These are phyloP conservation scores for Cydia pomonella DNA, from an alignment of 1,140 invertebrate genomes.

Conservation along the genomic window DNA sequence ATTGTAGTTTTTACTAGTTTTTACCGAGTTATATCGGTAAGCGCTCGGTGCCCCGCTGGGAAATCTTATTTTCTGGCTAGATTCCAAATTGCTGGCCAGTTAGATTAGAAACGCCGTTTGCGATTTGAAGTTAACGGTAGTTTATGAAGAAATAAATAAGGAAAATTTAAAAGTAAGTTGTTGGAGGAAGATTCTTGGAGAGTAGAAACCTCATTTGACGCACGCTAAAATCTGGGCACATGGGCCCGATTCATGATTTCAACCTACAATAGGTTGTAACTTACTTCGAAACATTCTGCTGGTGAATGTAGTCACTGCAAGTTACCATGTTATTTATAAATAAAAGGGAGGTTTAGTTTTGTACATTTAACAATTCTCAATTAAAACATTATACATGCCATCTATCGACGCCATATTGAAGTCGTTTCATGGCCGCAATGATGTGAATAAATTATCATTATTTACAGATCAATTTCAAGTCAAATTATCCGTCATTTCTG, in stretches of 20 bases:
- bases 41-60: conserved; percentile 24
- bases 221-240: no score
- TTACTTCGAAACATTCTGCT: no score
- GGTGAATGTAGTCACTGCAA: no score
- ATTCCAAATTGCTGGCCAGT: conserved; percentile 31
- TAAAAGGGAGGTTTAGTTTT: not conserved
- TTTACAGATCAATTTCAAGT: conserved; percentile 18
- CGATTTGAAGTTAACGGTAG: conserved; percentile 24
- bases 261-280: no score
- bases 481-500: conserved; percentile 28
- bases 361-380: not conserved
- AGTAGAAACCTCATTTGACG: no score
- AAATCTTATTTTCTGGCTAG: conserved; percentile 33
- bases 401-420: not conserved
- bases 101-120: conserved; percentile 26
- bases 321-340: not conserved
- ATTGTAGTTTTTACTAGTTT: conserved; percentile 23
- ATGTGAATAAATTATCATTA: conserved; percentile 1
- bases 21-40: conserved; percentile 27
- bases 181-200: no score
- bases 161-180: no score
- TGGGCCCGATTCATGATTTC: no score
- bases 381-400: not conserved
- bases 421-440: not conserved
- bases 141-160: conserved; percentile 8